A percentile compares a stretch with the other conserved stretches of the same genome.
phyloP scores from a whole-genome alignment of 92 coral and sea anemone species.

The Micromussa lordhowensis region DNA sequence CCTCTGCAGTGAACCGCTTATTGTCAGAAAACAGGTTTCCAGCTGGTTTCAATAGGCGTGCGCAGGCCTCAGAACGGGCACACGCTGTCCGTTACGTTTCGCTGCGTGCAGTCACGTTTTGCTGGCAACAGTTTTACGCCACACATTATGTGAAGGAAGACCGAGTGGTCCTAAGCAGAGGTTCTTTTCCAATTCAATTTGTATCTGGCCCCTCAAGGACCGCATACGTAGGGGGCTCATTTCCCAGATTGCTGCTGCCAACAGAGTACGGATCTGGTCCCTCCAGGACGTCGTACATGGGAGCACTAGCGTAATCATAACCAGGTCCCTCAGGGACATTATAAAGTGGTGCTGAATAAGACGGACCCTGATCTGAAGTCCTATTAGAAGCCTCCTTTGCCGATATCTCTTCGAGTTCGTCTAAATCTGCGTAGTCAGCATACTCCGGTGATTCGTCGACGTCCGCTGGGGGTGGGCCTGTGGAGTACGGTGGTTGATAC shows the following conservation, averaged over 20 bases:
- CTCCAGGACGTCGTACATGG: slow-evolving; percentile 36
- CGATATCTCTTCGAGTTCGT: slow-evolving; percentile 41
- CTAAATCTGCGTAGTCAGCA: slow-evolving; percentile 51
- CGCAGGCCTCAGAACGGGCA: not conserved
- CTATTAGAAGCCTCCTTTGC: slow-evolving; percentile 10
- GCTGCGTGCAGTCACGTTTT: not conserved
- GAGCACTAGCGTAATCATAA: slow-evolving; percentile 8
- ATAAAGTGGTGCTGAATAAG: slow-evolving; percentile 8
- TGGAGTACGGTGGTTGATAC: slow-evolving; percentile 52
- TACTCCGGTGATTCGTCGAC: slow-evolving; percentile 33
- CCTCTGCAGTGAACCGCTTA: not conserved
- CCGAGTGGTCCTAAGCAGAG: not conserved
- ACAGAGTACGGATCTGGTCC: slow-evolving; percentile 9
- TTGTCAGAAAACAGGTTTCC: not conserved
- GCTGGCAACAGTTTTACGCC: not conserved
- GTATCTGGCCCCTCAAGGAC: slow-evolving; percentile 40
- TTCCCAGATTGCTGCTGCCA: not conserved
- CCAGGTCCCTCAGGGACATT: slow-evolving; percentile 8
- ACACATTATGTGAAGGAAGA: not conserved
- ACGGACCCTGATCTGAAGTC: not conserved
- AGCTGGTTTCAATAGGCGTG: not conserved
- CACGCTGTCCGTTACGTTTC: not conserved
- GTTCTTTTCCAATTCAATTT: not conserved
- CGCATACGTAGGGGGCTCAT: slow-evolving; percentile 33
- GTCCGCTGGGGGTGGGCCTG: slow-evolving; percentile 51